Conservation (phyloP, 2,888 invertebrate species). For the Oscheius sp. region DNA sequence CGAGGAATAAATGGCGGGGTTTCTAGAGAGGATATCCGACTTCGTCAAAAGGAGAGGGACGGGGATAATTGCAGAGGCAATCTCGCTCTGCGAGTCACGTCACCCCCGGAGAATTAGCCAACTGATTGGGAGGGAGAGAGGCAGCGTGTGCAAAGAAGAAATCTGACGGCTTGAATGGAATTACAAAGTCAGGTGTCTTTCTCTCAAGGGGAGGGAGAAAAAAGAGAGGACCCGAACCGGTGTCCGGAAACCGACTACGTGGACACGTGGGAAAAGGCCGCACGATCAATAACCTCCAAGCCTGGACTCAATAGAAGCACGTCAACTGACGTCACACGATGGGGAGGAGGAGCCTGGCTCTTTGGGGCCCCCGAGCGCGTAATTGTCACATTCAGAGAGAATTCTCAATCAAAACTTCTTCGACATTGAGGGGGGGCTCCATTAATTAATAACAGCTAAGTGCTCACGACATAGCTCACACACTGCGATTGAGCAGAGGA, state of each 20-base stretch:
- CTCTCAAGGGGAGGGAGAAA: no score
- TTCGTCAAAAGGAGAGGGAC: background rate
- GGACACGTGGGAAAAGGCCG: slow-evolving; percentile 33
- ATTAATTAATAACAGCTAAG: no score
- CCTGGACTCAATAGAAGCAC: slow-evolving; percentile 34
- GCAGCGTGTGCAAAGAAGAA: background rate
- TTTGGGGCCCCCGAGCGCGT: background rate
- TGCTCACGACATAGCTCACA: background rate
- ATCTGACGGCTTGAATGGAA: background rate
- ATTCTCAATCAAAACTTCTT: background rate
- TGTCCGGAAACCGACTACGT: slow-evolving; percentile 24
- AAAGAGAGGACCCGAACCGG: background rate
- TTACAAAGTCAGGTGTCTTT: background rate
- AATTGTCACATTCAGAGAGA: slow-evolving; percentile 9
- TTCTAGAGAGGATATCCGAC: slow-evolving; percentile 19
- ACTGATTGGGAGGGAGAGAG: background rate
- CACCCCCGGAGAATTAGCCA: background rate
- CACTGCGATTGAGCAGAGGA: background rate
- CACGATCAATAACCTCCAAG: slow-evolving; percentile 34
- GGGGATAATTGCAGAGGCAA: slow-evolving; percentile 21
- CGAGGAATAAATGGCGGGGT: slow-evolving; percentile 1
- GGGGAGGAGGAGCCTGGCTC: background rate
- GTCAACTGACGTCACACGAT: slow-evolving; percentile 24
- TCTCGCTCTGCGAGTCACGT: slow-evolving; percentile 8
- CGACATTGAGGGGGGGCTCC: slow-evolving; percentile 21